Evolutionary conservation across 2,888 invertebrate species (phyloP), one percentile per base, ranked within the genome.

Genomic region (Eurois occulta): DNA sequence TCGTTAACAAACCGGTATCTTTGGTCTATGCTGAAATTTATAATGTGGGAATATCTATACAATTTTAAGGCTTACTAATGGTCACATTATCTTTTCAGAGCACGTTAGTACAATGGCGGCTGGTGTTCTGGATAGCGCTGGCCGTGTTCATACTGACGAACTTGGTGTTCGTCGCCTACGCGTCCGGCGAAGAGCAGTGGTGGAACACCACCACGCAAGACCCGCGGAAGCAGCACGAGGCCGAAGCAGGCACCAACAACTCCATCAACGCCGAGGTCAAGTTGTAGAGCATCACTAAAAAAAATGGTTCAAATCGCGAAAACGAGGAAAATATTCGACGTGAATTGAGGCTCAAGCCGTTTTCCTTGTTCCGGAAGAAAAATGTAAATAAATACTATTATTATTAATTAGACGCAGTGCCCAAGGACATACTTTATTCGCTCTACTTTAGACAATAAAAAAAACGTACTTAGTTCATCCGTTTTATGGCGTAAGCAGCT

Each of bases 41-140:
- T 4, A 43, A 24, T 18, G 18, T 43, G n/a, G 60, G 32, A 67
- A 52, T 3, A 10, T 18, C 16, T n/a, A 52, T 21, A 52, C 32
- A 28, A 4, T 3, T 75, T 28, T 24, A 48, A 32, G 41, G 11
- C 24, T 60, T 28, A 80, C 62, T 81, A 48, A 78, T 13, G 1
- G 28, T 11, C 3, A 41, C 24, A 43, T 68, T 74, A 60, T 46
- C 2, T 81, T 84, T 94, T 92, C 94, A 97, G 97, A 97, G 97
- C 89, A 97, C 97, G 2, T 89, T 98, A 43, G 92, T 94, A 1
- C 97, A 98, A 95, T 99, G 99, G 99, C 97, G 98, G 43, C 90
- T 97, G 4, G 98, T 98, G 0, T 98, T 99, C 94, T 98, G 98
- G 98, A 98, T 98, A 87, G 97, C 98, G 8, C 96, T 98, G 38